Base-by-base conservation (phyloP, 1,140 invertebrate genomes). In the Orchestia grillus region DNA sequence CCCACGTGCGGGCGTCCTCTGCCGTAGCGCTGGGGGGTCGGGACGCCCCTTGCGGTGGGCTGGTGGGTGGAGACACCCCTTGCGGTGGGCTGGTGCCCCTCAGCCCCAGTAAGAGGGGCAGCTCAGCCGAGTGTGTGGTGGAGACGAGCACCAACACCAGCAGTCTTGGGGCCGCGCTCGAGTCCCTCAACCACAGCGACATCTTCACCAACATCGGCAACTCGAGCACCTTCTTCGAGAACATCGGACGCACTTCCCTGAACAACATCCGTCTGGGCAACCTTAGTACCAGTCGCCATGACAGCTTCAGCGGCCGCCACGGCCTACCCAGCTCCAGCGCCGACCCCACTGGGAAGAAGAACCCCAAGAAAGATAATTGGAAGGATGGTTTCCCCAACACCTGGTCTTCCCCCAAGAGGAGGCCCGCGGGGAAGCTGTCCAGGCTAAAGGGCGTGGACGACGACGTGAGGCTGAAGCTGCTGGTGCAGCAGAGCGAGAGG, bases 251-350 rank as follows among this genome's bases (percentile, higher is more conserved):
- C 8, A 94, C 92, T 6, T 94, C 92, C 44, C 43, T 94, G 11
- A 94, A 94, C 44, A 94, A 94, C 36, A 94, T 94, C 3, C 92
- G 92, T 6, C 92, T 94, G 4, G 92, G 92, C 23, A 94, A 94
- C 92, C 92, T 94, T 44, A 6, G 3, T 16, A 94, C 3, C 44
- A 47, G 44, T 44, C 92, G 92, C 19, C 92, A 94, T 47, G 92
- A 94, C 88, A 43, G 41, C 28, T 91, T 41, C 88, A 44, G 88
- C 0, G 41, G 41, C 88, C 88, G 44, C 41, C 62, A 77, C 11
- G 62, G 15, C 15, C 11, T 19, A 36, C 62, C 3, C 1, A 77
- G 36, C 36, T 77, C 62, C 3, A 77, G 28, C 28, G 11, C 36
- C 15, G 62, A 77, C 28, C 62, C 15, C 11, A 28, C 62, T 8